These are phyloP conservation scores for Chrysemys picta DNA, from an alignment of 2,113 vertebrate genomes.

Conservation along the genomic window DNA sequence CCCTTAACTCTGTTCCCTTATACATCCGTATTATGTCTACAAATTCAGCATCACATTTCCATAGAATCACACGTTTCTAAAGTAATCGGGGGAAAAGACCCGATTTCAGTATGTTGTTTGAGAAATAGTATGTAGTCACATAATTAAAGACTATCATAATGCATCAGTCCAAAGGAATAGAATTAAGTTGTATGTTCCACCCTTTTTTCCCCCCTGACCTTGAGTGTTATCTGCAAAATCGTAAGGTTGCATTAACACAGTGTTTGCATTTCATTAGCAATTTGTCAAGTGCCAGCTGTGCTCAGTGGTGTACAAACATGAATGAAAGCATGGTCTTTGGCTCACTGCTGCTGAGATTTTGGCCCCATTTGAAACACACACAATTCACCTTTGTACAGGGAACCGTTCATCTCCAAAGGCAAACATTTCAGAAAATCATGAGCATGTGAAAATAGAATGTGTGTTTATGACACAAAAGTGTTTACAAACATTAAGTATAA, in stretches of 20 bases:
- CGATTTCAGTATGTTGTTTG: neutral
- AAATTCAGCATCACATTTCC: fast-evolving
- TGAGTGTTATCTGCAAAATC: neutral
- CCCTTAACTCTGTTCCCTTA: fast-evolving
- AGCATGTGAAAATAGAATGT: neutral
- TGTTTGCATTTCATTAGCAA: neutral
- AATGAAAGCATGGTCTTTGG: neutral
- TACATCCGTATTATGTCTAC: neutral
- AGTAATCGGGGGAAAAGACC: neutral
- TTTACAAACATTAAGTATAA: neutral
- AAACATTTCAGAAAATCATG: neutral
- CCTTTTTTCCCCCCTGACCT: neutral
- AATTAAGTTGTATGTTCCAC: neutral
- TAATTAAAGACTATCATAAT: neutral
- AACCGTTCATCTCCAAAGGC: neutral
- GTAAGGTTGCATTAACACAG: neutral
- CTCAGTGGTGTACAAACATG: fast-evolving
- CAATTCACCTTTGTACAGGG: fast-evolving
- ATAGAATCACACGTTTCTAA: neutral
- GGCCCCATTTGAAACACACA: neutral
- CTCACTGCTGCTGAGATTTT: neutral
- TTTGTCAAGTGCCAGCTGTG: neutral
- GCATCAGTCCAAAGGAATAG: neutral
- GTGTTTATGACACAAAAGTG: neutral
- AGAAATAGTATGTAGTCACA: neutral